These are phyloP conservation scores for Zaprionus taronus DNA, from an alignment of 1,140 invertebrate species.

Conservation along the genomic window DNA sequence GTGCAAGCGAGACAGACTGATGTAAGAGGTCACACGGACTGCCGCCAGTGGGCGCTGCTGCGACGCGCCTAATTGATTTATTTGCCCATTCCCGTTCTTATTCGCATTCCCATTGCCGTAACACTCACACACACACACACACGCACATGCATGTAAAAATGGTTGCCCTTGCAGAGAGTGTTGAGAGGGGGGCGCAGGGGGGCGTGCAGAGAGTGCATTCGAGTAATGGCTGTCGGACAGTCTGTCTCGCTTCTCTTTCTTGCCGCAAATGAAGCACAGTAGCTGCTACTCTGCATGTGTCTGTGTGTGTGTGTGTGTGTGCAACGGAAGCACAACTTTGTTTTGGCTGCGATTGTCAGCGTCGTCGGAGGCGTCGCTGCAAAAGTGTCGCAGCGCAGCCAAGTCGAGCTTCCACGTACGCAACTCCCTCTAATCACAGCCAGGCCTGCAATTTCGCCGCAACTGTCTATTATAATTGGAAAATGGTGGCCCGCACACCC, in stretches of 20 bases:
- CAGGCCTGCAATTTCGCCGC: slow-evolving; percentile 27
- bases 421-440: slow-evolving; percentile 15
- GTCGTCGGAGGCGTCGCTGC: slow-evolving; percentile 27
- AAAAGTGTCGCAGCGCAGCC: slow-evolving; percentile 34
- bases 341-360: background rate
- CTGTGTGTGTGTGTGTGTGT: background rate
- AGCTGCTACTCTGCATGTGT: slow-evolving; percentile 1
- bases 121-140: slow-evolving; percentile 10
- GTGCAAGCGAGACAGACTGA: slow-evolving; percentile 20
- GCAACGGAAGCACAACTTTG: background rate
- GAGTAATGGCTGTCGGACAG: slow-evolving; percentile 31
- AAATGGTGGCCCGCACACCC: background rate
- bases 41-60: slow-evolving; percentile 45
- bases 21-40: slow-evolving; percentile 34
- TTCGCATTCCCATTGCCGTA: slow-evolving; percentile 24
- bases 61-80: slow-evolving; percentile 70
- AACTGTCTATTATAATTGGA: slow-evolving; percentile 8
- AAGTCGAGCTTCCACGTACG: slow-evolving; percentile 14
- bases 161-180: slow-evolving; percentile 7
- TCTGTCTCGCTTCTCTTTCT: slow-evolving; percentile 13
- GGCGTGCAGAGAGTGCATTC: background rate
- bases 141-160: slow-evolving; percentile 15
- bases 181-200: background rate
- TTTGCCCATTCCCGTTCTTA: slow-evolving; percentile 41
- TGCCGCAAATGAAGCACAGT: background rate